A percentile compares a stretch with the other conserved stretches of the same genome.
Evolutionary conservation across 2,797 vertebrate genomes (phyloP).

Genomic region (Sebastes variabilis): DNA sequence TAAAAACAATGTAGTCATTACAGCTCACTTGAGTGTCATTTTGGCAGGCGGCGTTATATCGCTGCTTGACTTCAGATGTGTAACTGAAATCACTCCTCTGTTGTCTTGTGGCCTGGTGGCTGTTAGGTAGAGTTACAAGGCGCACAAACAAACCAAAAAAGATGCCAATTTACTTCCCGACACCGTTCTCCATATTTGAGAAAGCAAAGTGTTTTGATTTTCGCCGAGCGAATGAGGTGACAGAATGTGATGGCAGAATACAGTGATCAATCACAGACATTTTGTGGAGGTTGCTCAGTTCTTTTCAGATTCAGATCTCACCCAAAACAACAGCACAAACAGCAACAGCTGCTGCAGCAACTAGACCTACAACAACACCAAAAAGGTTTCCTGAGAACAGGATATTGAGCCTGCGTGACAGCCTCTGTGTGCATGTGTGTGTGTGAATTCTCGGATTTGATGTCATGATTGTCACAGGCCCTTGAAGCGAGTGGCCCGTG

Average conservation of each 20-base stretch:
- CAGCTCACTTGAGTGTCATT: conserved; percentile 82
- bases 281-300: conserved; percentile 67
- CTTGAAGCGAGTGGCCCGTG: conserved; percentile 65
- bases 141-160: conserved; percentile 81
- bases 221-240: conserved; percentile 38
- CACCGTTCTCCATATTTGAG: conserved; percentile 73
- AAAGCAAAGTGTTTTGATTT: conserved; percentile 80
- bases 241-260: conserved; percentile 59
- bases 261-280: conserved; percentile 76
- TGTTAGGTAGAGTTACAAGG: conserved; percentile 81
- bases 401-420: conserved; percentile 41
- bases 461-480: conserved; percentile 67
- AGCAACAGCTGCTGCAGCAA: conserved; percentile 59
- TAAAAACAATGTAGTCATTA: conserved; percentile 83
- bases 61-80: conserved; percentile 80
- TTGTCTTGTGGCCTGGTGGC: conserved; percentile 81
- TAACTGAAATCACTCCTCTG: conserved; percentile 78
- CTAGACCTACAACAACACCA: conserved; percentile 48
- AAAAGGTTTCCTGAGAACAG: conserved; percentile 50
- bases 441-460: conserved; percentile 57
- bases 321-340: conserved; percentile 61
- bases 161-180: conserved; percentile 79
- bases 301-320: conserved; percentile 53
- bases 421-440: conserved; percentile 10
- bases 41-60: conserved; percentile 78